Percentiles rank a stretch among this genome's conserved stretches.
Conservation (phyloP, 2,797 vertebrate species). For the Pagetopsis macropterus region DNA sequence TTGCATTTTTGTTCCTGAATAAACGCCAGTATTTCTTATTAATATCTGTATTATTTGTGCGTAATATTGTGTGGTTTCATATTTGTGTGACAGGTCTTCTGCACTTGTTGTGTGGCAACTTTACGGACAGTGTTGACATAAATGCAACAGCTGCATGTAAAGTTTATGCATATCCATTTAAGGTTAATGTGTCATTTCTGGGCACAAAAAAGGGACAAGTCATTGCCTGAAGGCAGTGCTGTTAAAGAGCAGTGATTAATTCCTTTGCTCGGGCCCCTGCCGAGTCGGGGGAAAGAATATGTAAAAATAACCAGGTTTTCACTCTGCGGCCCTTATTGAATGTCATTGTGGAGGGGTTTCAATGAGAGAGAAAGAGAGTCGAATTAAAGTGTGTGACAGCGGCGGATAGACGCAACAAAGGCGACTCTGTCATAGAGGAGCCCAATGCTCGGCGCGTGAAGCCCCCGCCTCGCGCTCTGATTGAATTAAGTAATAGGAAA, state of each 20-base stretch:
- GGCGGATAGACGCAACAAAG: conserved; percentile 99
- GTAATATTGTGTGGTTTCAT: background rate
- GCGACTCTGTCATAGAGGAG: conserved; percentile 98
- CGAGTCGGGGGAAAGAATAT: conserved; percentile 94
- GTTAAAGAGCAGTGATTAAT: conserved; percentile 94
- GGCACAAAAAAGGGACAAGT: conserved; percentile 82
- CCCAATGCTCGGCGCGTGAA: conserved; percentile 94
- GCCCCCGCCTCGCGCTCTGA: conserved; percentile 94
- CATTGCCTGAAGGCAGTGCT: conserved; percentile 87
- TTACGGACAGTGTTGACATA: conserved; percentile 37
- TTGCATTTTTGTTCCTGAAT: background rate
- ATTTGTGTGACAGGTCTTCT: conserved; percentile 19
- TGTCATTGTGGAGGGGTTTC: conserved; percentile 99
- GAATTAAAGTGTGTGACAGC: conserved; percentile 99
- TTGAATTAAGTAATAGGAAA: conserved; percentile 99
- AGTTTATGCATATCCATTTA: conserved; percentile 79
- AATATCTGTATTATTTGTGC: too few species aligned
- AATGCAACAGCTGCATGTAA: conserved; percentile 79
- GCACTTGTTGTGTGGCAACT: conserved; percentile 52
- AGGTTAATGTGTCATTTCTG: conserved; percentile 84
- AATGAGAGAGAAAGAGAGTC: conserved; percentile 99
- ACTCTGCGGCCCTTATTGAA: conserved; percentile 99
- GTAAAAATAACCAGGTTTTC: conserved; percentile 97
- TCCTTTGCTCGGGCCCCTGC: conserved; percentile 92
- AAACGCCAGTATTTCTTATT: background rate